Conservation (phyloP, 2,113 vertebrate genomes). For the Nansenia antarctica region DNA sequence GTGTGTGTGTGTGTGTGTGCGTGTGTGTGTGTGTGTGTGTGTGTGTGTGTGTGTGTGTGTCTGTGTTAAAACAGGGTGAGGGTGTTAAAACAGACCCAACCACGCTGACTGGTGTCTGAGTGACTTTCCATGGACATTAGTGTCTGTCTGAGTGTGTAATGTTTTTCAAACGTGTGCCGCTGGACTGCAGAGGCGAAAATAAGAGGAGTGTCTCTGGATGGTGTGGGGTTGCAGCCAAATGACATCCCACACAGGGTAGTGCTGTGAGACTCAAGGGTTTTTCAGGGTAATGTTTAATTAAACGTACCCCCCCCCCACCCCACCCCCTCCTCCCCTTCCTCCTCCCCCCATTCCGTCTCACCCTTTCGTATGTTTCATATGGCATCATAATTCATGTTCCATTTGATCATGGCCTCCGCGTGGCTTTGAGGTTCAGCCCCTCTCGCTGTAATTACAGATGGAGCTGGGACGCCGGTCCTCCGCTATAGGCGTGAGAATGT, state of each 20-base stretch:
- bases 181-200: conserved; percentile 53
- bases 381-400: conserved; percentile 6
- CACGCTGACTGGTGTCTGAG: not conserved
- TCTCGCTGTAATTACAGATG: conserved; percentile 13
- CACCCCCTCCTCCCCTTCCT: too few relatives aligned
- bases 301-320: conserved; percentile 45
- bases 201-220: conserved; percentile 59
- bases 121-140: not conserved
- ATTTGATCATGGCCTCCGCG: conserved; percentile 13
- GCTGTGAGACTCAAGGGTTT: conserved; percentile 57
- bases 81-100: conserved; percentile 45
- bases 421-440: not conserved
- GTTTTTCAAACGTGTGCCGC: conserved; percentile 16
- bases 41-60: conserved; percentile 18
- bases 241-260: conserved; percentile 69
- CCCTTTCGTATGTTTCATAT: too few relatives aligned
- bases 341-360: too few relatives aligned
- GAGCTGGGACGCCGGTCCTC: conserved; percentile 4
- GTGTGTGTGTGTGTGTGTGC: too few relatives aligned
- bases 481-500: not conserved
- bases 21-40: too few relatives aligned
- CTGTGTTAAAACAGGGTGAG: conserved; percentile 44
- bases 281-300: conserved; percentile 58
- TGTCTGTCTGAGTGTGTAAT: conserved; percentile 26
- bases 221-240: conserved; percentile 55